These are phyloP conservation scores for Blastomussa wellsi DNA, from an alignment of 92 coral and sea anemone genomes.

Conservation along the genomic window DNA sequence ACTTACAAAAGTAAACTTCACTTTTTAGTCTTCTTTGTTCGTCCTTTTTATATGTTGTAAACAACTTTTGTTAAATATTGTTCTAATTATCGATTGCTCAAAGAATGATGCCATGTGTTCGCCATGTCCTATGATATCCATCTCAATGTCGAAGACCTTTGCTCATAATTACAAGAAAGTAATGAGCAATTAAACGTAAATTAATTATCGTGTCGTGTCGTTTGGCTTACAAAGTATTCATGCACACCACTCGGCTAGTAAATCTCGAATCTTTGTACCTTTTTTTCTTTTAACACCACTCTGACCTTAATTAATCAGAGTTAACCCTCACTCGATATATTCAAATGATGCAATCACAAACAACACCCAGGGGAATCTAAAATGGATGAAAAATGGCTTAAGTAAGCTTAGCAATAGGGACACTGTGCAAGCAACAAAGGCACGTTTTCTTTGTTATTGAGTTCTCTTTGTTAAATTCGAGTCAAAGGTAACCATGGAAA, in stretches of 20 bases:
- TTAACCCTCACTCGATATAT: not conserved
- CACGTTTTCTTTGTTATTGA: slow-evolving; percentile 21
- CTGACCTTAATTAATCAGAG: not conserved
- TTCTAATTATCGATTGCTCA: not conserved
- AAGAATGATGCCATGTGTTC: not conserved
- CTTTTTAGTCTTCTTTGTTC: not conserved
- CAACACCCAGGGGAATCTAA: slow-evolving; percentile 19
- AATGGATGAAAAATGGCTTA: slow-evolving; percentile 9
- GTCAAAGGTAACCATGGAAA: slow-evolving; percentile 5
- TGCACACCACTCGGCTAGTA: no score
- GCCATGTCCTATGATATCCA: not conserved
- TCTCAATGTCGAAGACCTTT: not conserved
- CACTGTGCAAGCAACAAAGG: not conserved
- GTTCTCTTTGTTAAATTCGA: slow-evolving; percentile 3
- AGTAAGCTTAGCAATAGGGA: slow-evolving; percentile 6
- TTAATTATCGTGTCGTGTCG: not conserved
- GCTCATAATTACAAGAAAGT: not conserved
- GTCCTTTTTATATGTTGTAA: not conserved
- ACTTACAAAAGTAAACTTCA: not conserved
- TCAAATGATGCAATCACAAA: slow-evolving; percentile 9
- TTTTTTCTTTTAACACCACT: not conserved
- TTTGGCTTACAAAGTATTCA: no score
- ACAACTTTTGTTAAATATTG: not conserved
- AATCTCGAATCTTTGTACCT: not conserved
- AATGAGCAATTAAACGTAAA: not conserved